phyloP scores from a whole-genome alignment of 2,888 invertebrate genomes.

The Hirtodrosophila alboralis region DNA sequence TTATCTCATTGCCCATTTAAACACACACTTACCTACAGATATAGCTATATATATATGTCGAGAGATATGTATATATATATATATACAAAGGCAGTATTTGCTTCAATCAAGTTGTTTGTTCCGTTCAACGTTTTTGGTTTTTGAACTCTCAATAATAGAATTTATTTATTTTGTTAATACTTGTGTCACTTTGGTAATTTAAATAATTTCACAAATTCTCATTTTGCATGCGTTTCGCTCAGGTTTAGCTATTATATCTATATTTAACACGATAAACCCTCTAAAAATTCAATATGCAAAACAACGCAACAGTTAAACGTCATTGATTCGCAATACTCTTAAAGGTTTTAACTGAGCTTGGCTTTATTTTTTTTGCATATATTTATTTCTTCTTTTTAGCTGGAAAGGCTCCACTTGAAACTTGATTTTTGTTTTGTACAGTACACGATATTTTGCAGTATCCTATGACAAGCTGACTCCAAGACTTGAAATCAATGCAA shows the following conservation, averaged over 20 bases:
- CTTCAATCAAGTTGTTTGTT: conserved; percentile 55
- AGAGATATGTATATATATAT: conserved; percentile 10
- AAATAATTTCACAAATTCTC: conserved; percentile 15
- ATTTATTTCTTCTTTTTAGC: not conserved
- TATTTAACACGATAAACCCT: conserved; percentile 4
- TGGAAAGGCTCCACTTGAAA: conserved; percentile 17
- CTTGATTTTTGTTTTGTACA: conserved; percentile 23
- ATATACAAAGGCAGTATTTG: conserved; percentile 22
- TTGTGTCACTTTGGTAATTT: conserved; percentile 15
- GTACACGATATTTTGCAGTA: conserved; percentile 8
- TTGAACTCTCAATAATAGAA: conserved; percentile 4
- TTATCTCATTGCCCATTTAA: conserved; percentile 35
- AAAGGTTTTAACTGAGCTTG: conserved; percentile 19
- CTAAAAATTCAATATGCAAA: conserved; percentile 44
- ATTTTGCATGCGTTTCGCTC: conserved; percentile 4
- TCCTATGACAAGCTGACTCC: too few relatives aligned
- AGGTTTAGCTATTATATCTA: not conserved
- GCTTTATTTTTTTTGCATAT: conserved; percentile 6
- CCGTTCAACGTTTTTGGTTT: conserved; percentile 12
- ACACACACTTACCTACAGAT: conserved; percentile 37
- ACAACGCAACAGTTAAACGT: conserved; percentile 41
- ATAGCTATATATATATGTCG: conserved; percentile 15
- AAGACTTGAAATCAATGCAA: too few relatives aligned
- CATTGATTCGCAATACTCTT: conserved; percentile 46
- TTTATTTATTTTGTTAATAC: conserved; percentile 9